A percentile compares a stretch with the other conserved stretches of the same genome.
phyloP scores from a whole-genome alignment of 2,113 vertebrate species.

The Hypocryptadius cinnamomeus region DNA sequence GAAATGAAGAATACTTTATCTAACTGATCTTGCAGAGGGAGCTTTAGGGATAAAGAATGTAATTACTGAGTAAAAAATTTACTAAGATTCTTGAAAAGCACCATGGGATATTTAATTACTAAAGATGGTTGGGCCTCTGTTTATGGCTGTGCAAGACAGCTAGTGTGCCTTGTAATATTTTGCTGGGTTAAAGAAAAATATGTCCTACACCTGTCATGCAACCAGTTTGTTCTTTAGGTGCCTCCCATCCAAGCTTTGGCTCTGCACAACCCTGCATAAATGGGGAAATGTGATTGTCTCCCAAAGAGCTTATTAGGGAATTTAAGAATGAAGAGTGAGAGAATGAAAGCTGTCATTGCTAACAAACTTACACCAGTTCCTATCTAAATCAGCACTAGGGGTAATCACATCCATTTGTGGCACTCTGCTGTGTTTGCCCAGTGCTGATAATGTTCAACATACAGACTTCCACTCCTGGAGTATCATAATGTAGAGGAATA shows the following conservation, averaged over 20 bases:
- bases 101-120: slow-evolving; percentile 34
- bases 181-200: not conserved
- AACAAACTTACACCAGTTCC: not conserved
- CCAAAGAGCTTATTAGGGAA: not conserved
- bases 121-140: slow-evolving; percentile 4
- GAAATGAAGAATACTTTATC: slow-evolving; percentile 26
- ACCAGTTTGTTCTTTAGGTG: not conserved
- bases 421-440: not conserved
- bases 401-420: not conserved
- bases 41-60: slow-evolving; percentile 13
- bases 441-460: not conserved
- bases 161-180: not conserved
- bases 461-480: not conserved
- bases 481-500: not conserved
- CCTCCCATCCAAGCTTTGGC: not conserved
- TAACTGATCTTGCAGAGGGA: slow-evolving; percentile 19
- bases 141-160: slow-evolving; percentile 16
- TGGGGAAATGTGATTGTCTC: not conserved
- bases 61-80: slow-evolving; percentile 41
- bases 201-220: not conserved
- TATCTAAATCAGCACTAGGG: not conserved
- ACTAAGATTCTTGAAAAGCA: slow-evolving; percentile 49
- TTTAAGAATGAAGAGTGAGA: not conserved
- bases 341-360: not conserved
- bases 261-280: not conserved